Base-by-base conservation (phyloP, 2,113 vertebrate species). In the Mionectes macconnelli region DNA sequence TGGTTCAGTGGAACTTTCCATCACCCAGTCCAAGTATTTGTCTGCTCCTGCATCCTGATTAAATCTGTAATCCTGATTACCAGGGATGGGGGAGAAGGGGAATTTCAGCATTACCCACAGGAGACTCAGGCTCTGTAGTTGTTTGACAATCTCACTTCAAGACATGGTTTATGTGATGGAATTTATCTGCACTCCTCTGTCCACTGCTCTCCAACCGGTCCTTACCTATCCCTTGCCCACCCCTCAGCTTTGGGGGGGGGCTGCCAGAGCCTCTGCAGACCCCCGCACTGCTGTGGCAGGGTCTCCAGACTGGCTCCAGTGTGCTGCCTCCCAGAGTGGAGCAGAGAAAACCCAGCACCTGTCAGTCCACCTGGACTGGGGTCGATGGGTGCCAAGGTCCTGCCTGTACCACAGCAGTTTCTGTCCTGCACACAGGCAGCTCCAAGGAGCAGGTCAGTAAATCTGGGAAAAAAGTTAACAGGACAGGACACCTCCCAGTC, bases 1-100 rank as follows among this genome's bases (percentile, higher is more conserved):
- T n/a, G 89, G 93, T 93, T 95, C 94, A 93, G 84, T 85, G 91
- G 95, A 98, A 97, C 95, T 97, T 98, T 97, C 97, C 97, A 98
- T 57, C 59, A 15, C 77, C 82, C 93, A 79, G 50, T 95, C 97
- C 97, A 97, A 96, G 85, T 95, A 90, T 77, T 97, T 97, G 94
- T 94, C 93, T 93, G 83, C 91, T 97, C 92, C 97, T 97, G 95
- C 89, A 96, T 80, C 96, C 94, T 95, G 92, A 97, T 96, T 96
- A 97, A 92, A 97, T 95, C 96, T 94, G 74, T 68, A 84, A 89
- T 92, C 90, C 94, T 63, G 35, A 79, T 89, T 40, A 74, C 88
- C 7, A 2, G 59, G 53, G 52, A 76, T 18, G 2, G 52, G 56
- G 50, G 30, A 39, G 49, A 67, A 21, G 7, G 45, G 1, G 28